Base-by-base conservation (phyloP, 1,140 invertebrate species). In the Drosophila pseudoobscura region DNA sequence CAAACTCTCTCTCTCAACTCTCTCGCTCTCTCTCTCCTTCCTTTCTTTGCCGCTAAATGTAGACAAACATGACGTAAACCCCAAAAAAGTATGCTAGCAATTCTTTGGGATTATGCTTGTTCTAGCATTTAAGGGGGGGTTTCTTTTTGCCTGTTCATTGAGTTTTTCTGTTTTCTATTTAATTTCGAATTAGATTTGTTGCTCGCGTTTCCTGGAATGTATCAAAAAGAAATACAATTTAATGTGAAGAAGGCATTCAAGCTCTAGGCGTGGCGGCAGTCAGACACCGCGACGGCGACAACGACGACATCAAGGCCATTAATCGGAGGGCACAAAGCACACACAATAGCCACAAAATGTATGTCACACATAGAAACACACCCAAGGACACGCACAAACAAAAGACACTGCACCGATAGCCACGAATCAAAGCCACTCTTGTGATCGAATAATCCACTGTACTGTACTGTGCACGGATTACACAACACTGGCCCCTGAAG, bases 61-160 rank as follows among this genome's bases (percentile, higher is more conserved):
- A 59, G 75, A 72, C 83, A 83, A 88, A 83, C 75, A 87, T 87
- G 83, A 87, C 83, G 83, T 87, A 88, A 87, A 87, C 83, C 78
- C 66, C 69, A 66, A 88, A 85, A 85, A 84, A 85, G 71, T 84
- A 80, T 80, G 72, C 80, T 73, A 62, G 55, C 39, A 51, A 76
- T 57, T 78, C 82, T 31, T 49, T 65, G 44, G 29, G 6, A 17
- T 46, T 61, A 46, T 31, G 49, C 39, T 73, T 45, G 51, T 39
- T 68, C 43, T 69, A 39, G 35, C 63, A 44, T 49, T 60, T 56
- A 51, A 62, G 53, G 44, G 59, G 29, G 26, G 43, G 26, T 47
- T 47, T 62, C 64, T 56, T 69, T 45, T 45, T 49, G 54, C 59
- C 59, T 41, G 59, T 50, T 70, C 52, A 53, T 73, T 64, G 52